Evolutionary conservation across 2,113 vertebrate species (phyloP), one percentile per base, ranked within the genome.

Genomic region (Prolemur simus): DNA sequence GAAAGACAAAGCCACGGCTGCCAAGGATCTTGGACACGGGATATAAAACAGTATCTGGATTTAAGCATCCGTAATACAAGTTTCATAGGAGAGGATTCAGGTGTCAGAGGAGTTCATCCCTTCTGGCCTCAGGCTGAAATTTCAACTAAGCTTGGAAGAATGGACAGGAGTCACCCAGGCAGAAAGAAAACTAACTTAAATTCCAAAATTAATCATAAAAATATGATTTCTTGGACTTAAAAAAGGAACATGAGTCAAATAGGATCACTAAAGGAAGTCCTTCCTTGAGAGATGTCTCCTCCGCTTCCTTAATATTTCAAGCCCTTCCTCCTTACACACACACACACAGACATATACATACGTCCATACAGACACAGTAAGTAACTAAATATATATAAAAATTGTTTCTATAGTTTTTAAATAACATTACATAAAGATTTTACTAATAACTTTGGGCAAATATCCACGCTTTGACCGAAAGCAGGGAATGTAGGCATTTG

Each of bases 81-180:
- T 69, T 84, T 87, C 69, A 8, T 10, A 37, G 76, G 68, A 73
- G 58, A 94, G 58, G 77, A 52, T 56, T 27, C 15, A 32, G 34
- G 18, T 0, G 37, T 73, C 83, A 71, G 6, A 14, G 47, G 56
- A 12, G 1, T 39, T 69, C 47, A 47, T 80, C 32, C 52, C 8
- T n/a, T 92, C 52, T 63, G 3, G 25, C 64, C 54, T 18, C 18
- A 0, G 74, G 84, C 69, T 95, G 3, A 66, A 54, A 42, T 85
- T 71, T 95, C 64, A 95, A 63, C n/a, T 69, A 96, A 82, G 66
- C 90, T 76, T 85, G 10, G 9, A 94, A 81, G 81, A 47, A 87
- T 82, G 58, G 77, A 64, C 47, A 49, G 73, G 20, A 21, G 39
- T 91, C 52, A 68, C 17, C 20, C 49, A 83, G 34, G 74, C 49